phyloP scores from a whole-genome alignment of 2,888 invertebrate species.

The Nomada fucata region DNA sequence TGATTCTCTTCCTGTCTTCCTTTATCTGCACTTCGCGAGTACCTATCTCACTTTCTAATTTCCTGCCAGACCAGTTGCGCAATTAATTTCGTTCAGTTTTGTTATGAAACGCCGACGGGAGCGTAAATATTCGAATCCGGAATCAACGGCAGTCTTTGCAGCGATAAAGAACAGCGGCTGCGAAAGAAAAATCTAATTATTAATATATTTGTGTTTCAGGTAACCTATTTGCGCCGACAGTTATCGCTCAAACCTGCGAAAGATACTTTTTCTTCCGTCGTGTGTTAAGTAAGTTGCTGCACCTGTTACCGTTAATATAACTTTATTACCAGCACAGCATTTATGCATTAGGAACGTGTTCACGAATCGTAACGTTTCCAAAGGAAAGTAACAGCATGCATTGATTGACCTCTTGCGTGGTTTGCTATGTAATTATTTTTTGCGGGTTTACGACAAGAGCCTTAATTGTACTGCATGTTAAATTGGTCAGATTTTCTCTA shows the following conservation, averaged over 20 bases:
- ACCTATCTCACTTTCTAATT: too few species aligned
- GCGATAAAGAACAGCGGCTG: too few species aligned
- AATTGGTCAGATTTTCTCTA: neutral
- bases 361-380: constrained; percentile 8
- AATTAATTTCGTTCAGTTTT: too few species aligned
- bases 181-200: constrained; percentile 24
- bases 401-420: constrained; percentile 3
- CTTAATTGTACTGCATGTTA: neutral
- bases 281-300: constrained; percentile 52
- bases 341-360: constrained; percentile 39
- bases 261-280: constrained; percentile 31
- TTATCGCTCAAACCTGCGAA: constrained; percentile 33
- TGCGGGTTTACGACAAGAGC: neutral
- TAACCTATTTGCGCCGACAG: constrained; percentile 45
- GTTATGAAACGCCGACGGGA: too few species aligned
- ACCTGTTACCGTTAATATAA: constrained; percentile 63
- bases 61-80: too few species aligned
- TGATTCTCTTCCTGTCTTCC: too few species aligned
- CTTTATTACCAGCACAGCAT: constrained; percentile 47
- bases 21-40: too few species aligned
- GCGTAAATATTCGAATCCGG: too few species aligned
- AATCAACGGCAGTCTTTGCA: too few species aligned
- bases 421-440: constrained; percentile 8
- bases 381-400: constrained; percentile 5
- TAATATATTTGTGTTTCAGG: constrained; percentile 56